Base-by-base conservation (phyloP, 2,113 vertebrate genomes). In the Pungitius pungitius region DNA sequence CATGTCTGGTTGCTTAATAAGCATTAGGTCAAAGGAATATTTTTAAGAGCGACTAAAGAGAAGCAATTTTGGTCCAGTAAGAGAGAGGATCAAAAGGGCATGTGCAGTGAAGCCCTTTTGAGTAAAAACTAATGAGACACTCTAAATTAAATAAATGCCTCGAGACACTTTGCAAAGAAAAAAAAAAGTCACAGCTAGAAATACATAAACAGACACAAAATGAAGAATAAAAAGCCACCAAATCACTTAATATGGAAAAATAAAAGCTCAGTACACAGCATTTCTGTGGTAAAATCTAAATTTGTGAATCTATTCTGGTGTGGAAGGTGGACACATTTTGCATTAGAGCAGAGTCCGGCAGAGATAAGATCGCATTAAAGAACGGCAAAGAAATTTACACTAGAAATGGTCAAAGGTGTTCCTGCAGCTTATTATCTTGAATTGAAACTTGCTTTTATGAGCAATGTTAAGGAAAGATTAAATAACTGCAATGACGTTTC, bases 341-440 rank as follows among this genome's bases (percentile, higher is more conserved):
- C 67, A 73, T 76, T 75, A 73, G n/a, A 81, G 55, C 18, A 11
- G 26, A 63, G 69, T 77, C 71, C 69, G 56, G 76, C 60, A 64
- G 8, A 78, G 78, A 76, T 80, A 74, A 82, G 72, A 67, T 71
- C 14, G 61, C 51, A 77, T 77, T 52, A 62, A 81, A 66, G 65
- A 35, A 56, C 27, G 33, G 54, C 65, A 20, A 70, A 17, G 9
- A 13, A 73, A 77, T 49, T 76, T 54, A 52, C 26, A 77, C 55
- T 74, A 30, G 24, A 75, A 45, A 62, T 58, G 33, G 56, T 54
- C 5, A 52, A 30, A 52, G 45, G 10, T 33, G 49, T 47, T 58
- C 6, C 30, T n/a, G 27, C 27, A 17, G 22, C 22, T 59, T 30
- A 59, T 69, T 73, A 70, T 83, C 60, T 76, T 64, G 22, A 24